Evolutionary conservation across 2,113 vertebrate genomes (phyloP), one percentile per base, ranked within the genome.

Genomic region (Empidonax alnorum): DNA sequence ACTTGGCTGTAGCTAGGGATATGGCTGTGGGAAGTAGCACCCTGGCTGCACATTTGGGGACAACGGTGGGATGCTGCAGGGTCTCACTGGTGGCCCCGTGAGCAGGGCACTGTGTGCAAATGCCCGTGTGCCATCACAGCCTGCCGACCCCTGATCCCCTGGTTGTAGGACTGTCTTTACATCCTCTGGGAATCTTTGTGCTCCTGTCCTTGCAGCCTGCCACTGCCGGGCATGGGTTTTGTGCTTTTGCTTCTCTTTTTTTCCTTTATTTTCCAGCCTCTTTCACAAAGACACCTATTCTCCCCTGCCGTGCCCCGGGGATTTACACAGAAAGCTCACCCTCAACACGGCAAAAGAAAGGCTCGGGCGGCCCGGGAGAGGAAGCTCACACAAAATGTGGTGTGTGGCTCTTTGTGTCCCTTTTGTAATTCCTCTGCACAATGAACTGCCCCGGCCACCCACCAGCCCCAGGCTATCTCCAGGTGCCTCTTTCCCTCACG

Each of bases 391-490:
- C 87, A 92, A 93, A 93, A 87, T 90, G 87, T 27, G 77, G 78
- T 93, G 92, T 94, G 94, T 83, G 94, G 93, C 84, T 94, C 77
- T 96, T 97, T 96, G 92, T 96, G 81, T 94, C 66, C 39, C 71
- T 47, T 97, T 97, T 96, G 96, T 97, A 95, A 94, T 90, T 88
- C 96, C 85, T 89, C 84, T 50, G 84, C 93, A 94, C 95, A 96
- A 82, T 94, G 96, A 93, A 83, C 87, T 76, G 58, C 69, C 53
- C 42, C 0, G 93, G 92, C 96, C 77, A 90, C 97, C 95, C 96
- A 95, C 90, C 63, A 73, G 79, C 47, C 71, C 67, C 5, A 7
- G 50, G 62, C 49, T 87, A 52, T 42, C 73, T 69, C 35, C 76
- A 86, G 89, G 86, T 85, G 44, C 77, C 65, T 23, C 10, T 0